Evolutionary conservation across 2,113 vertebrate genomes (phyloP), one percentile per base, ranked within the genome.

Genomic region (Cheirogaleus medius): DNA sequence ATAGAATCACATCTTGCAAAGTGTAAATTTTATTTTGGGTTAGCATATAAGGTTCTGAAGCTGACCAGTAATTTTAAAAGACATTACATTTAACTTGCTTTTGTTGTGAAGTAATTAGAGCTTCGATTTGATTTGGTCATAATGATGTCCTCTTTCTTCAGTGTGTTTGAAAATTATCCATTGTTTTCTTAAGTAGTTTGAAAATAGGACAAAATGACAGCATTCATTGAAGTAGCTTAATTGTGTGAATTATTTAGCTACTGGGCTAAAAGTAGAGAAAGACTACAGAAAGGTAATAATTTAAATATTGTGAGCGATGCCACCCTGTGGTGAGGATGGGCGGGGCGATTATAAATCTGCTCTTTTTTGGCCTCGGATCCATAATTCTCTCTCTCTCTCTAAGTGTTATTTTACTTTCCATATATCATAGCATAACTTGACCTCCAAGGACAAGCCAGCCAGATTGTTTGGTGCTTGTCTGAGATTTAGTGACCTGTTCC

Each of bases 181-280:
- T 93, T 91, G 39, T 95, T 96, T 93, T 92, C 52, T 94, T 85
- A 89, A 95, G 89, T 97, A 77, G 68, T 60, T 94, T 86, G 80
- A 89, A 96, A 95, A 74, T 37, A 83, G 71, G 64, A 58, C 73
- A 93, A 32, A 90, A 68, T 93, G 69, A 64, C 25, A 93, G 21
- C 39, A 44, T 42, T 81, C 63, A 44, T 52, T 44, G 32, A 94
- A 94, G 58, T 90, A 68, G 58, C 90, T 96, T 92, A 81, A 58
- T 54, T 84, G 27, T 42, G 73, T 69, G 73, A 82, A 68, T 91
- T 97, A 32, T 71, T 90, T 87, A 66, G 58, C 52, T 66, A 11
- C 27, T 68, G 56, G 91, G 63, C 42, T 68, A 25, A 47, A 92
- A 86, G 20, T 12, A 58, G 68, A 82, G 56, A 63, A 78, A 66